phyloP scores from a whole-genome alignment of 1,140 invertebrate genomes.

The Danaus melanippus region DNA sequence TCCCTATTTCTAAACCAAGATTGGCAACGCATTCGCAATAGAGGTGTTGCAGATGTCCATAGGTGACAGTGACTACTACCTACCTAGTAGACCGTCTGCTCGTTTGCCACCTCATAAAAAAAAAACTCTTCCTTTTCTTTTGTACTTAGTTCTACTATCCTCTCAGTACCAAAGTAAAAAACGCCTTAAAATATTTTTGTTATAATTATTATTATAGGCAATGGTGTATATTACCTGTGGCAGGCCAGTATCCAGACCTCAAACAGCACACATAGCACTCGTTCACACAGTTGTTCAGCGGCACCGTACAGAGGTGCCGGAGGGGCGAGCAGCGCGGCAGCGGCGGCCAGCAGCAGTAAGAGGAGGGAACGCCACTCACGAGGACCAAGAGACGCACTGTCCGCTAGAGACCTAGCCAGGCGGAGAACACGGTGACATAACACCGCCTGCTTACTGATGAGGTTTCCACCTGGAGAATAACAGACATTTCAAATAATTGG shows the following conservation, averaged over 20 bases:
- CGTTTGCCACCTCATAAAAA: too few relatives aligned
- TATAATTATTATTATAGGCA: background rate
- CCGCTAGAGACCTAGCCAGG: conserved; percentile 89
- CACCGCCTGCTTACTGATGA: conserved; percentile 94
- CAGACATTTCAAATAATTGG: too few relatives aligned
- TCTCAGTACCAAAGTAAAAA: too few relatives aligned
- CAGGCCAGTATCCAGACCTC: conserved; percentile 97
- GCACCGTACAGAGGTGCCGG: conserved; percentile 95
- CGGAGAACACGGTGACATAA: conserved; percentile 95
- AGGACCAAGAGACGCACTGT: conserved; percentile 84
- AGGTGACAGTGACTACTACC: too few relatives aligned
- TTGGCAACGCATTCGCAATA: too few relatives aligned
- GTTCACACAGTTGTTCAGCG: conserved; percentile 94
- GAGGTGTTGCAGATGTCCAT: too few relatives aligned
- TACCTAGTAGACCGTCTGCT: too few relatives aligned
- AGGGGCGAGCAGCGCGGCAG: conserved; percentile 91
- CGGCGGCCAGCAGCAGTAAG: conserved; percentile 92
- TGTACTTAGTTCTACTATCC: too few relatives aligned
- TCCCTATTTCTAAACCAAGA: too few relatives aligned
- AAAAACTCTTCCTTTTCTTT: too few relatives aligned
- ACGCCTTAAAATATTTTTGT: too few relatives aligned
- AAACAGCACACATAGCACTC: conserved; percentile 93
- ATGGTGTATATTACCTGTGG: conserved; percentile 51
- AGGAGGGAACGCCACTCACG: conserved; percentile 94
- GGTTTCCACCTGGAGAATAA: conserved; percentile 79